Evolutionary conservation across 2,797 vertebrate genomes (phyloP).

Genomic region (Cirrhinus molitorella): DNA sequence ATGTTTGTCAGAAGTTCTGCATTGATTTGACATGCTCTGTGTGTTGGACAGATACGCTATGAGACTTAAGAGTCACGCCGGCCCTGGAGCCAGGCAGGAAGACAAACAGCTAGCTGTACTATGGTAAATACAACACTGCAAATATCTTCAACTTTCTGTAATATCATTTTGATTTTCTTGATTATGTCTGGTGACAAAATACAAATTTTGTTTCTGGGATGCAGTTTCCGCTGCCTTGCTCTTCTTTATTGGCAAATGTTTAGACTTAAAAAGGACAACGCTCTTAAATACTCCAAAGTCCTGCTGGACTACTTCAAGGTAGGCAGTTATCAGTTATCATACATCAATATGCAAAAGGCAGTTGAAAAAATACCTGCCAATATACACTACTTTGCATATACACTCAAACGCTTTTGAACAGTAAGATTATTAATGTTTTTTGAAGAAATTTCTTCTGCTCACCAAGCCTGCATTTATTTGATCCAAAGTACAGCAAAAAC

Average conservation of each 20-base stretch:
- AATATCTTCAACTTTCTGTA: conserved; percentile 2
- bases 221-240: conserved; percentile 94
- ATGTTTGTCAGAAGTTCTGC: neutral
- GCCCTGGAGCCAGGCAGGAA: conserved; percentile 88
- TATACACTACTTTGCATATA: too few species aligned
- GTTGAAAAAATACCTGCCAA: too few species aligned
- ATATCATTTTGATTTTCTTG: conserved; percentile 1
- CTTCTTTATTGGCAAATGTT: conserved; percentile 99
- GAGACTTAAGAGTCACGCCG: conserved; percentile 95
- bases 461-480: too few species aligned
- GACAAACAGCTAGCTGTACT: conserved; percentile 97
- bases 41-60: conserved; percentile 90
- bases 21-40: conserved; percentile 58
- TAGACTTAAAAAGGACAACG: conserved; percentile 95
- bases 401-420: too few species aligned
- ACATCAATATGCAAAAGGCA: neutral
- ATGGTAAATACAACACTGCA: conserved; percentile 81
- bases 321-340: conserved; percentile 30
- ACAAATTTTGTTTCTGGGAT: conserved; percentile 46
- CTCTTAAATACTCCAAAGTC: conserved; percentile 96
- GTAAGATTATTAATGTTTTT: too few species aligned
- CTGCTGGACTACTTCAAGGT: conserved; percentile 99
- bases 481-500: too few species aligned
- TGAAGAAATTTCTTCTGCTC: too few species aligned
- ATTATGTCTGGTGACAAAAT: neutral